These are phyloP conservation scores for Platynereis dumerilii DNA, from an alignment of 2,888 invertebrate species.

Conservation along the genomic window DNA sequence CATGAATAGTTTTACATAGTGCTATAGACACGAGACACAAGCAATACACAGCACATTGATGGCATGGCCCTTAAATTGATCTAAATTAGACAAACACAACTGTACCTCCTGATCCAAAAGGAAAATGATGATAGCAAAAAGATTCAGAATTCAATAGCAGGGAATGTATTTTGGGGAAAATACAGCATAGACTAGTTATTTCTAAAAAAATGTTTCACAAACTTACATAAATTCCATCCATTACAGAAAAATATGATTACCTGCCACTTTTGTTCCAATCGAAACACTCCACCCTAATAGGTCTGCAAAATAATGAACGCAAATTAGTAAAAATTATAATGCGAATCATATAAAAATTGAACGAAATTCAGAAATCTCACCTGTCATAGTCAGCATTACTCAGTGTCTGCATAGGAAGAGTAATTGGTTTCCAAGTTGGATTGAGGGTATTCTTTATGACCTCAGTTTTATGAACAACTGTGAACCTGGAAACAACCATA, in stretches of 20 bases:
- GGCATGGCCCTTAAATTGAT: too few species aligned
- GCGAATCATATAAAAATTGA: not conserved
- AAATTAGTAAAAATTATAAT: not conserved
- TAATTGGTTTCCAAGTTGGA: slow-evolving; percentile 68
- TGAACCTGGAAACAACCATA: slow-evolving; percentile 60
- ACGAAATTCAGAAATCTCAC: slow-evolving; percentile 35
- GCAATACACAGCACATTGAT: too few species aligned
- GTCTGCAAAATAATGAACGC: slow-evolving; percentile 50
- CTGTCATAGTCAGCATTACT: slow-evolving; percentile 68
- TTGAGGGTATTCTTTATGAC: slow-evolving; percentile 66
- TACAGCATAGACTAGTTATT: too few species aligned
- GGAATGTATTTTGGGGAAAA: too few species aligned
- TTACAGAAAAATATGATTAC: slow-evolving; percentile 40
- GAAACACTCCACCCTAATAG: slow-evolving; percentile 66
- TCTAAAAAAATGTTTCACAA: too few species aligned
- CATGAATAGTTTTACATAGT: too few species aligned
- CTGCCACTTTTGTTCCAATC: slow-evolving; percentile 67
- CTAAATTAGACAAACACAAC: too few species aligned
- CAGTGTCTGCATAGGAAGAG: slow-evolving; percentile 64
- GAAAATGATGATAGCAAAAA: too few species aligned
- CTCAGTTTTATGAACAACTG: slow-evolving; percentile 68
- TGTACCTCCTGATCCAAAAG: too few species aligned
- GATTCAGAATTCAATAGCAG: too few species aligned
- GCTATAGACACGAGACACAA: too few species aligned
- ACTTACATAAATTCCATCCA: too few species aligned